Evolutionary conservation across 2,888 invertebrate genomes (phyloP).

Genomic region (Acleris laterana): DNA sequence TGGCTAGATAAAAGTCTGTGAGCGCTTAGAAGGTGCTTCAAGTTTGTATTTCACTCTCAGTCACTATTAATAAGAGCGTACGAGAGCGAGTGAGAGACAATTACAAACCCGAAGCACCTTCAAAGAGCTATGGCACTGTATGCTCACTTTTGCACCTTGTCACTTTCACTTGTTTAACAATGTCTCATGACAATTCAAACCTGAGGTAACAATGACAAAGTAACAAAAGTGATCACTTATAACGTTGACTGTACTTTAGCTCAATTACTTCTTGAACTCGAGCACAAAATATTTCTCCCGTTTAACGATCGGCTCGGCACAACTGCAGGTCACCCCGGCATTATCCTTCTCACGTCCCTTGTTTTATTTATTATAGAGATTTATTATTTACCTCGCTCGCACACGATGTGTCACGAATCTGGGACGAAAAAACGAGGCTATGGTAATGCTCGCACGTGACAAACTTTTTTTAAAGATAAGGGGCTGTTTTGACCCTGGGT

Average conservation of each 20-base stretch:
- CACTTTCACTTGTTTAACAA: too few relatives aligned
- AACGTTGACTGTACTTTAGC: neutral
- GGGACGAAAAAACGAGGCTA: slow-evolving; percentile 76
- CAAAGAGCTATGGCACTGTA: too few relatives aligned
- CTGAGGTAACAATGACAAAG: neutral
- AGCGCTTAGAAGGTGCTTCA: too few relatives aligned
- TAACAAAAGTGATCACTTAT: neutral
- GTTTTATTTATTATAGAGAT: slow-evolving; percentile 84
- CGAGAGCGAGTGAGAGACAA: too few relatives aligned
- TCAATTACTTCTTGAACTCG: slow-evolving; percentile 49
- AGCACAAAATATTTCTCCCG: slow-evolving; percentile 79
- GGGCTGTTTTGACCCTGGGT: slow-evolving; percentile 31
- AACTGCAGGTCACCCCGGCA: slow-evolving; percentile 75
- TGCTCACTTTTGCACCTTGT: too few relatives aligned
- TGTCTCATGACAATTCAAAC: too few relatives aligned
- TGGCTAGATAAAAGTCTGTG: too few relatives aligned
- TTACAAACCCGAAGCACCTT: too few relatives aligned
- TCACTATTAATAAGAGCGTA: too few relatives aligned
- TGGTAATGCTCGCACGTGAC: slow-evolving; percentile 81
- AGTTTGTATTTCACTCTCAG: too few relatives aligned
- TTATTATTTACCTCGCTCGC: slow-evolving; percentile 82
- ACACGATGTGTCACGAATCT: slow-evolving; percentile 82
- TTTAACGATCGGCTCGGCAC: slow-evolving; percentile 79
- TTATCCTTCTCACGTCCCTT: slow-evolving; percentile 82
- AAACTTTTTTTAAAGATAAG: slow-evolving; percentile 59